Base-by-base conservation (phyloP, 2,797 vertebrate genomes). In the Potorous gilbertii region DNA sequence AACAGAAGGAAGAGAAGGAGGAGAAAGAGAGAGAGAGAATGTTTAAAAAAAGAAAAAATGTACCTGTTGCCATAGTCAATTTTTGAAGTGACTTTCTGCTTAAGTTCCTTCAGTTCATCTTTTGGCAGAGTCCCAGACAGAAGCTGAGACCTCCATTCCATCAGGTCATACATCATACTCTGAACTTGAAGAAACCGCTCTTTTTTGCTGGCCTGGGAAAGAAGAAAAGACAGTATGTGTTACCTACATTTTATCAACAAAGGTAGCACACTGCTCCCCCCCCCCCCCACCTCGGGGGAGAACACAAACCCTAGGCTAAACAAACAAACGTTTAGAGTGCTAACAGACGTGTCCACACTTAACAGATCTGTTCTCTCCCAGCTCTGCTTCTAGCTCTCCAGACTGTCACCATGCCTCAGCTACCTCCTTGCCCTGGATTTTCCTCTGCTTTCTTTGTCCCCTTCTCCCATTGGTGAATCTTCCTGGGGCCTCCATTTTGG, bases 1-100 rank as follows among this genome's bases (percentile, higher is more conserved):
- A 5, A 16, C n/a, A n/a, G n/a, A n/a, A n/a, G n/a, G n/a, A n/a
- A n/a, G n/a, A n/a, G n/a, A n/a, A n/a, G n/a, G n/a, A n/a, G n/a
- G n/a, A n/a, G 16, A 21, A 40, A 28, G 5, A 50, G 27, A 21
- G 28, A 52, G 46, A 34, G 34, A 54, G 46, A 5, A 2, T 56
- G 10, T 91, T 90, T 91, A 28, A 46, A 40, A 56, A 97, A 34
- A 90, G 46, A 90, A 55, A 11, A 4, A 96, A 56, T 98, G 55
- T 99, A 99, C 99, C 99, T 99, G 99, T 99, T 99, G 74, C 99
- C 99, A 4, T 99, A 99, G 98, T 99, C 99, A 56, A 99, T 99
- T 99, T 99, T 99, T 93, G 99, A 99, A 0, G 99, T 99, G 98
- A 99, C 99, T 99, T 99, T 99, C 98, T 99, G 99, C 97, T 99